Evolutionary conservation across 2,113 vertebrate species (phyloP).

Genomic region (Micromys minutus): DNA sequence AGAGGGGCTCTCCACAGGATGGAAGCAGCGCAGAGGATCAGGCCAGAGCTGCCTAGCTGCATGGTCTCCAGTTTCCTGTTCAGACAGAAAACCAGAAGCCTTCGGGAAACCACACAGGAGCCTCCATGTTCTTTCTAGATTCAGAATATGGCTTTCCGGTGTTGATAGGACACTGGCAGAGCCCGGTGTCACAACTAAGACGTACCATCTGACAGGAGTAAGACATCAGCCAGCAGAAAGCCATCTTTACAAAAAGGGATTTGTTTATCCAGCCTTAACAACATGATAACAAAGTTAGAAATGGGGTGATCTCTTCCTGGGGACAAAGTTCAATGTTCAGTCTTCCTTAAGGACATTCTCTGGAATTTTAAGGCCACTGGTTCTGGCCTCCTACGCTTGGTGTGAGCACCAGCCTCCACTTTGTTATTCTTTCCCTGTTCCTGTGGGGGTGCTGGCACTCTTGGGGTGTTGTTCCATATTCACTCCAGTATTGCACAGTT

Average conservation of each 20-base stretch:
- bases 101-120: background rate
- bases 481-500: background rate
- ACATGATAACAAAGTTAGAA: conserved; percentile 11
- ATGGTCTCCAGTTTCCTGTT: conserved; percentile 7
- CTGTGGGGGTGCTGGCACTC: background rate
- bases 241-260: background rate
- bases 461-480: background rate
- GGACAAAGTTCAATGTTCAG: background rate
- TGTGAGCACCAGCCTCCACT: background rate
- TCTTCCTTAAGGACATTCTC: background rate
- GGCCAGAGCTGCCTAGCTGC: background rate
- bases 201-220: background rate
- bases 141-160: background rate
- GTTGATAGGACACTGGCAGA: background rate
- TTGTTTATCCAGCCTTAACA: background rate
- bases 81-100: conserved; percentile 53
- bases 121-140: background rate
- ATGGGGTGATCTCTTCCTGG: background rate
- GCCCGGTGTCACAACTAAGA: background rate
- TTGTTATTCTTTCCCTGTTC: background rate
- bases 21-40: background rate
- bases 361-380: background rate
- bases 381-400: background rate
- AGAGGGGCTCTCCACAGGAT: background rate
- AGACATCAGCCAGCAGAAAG: background rate